phyloP scores from a whole-genome alignment of 2,797 vertebrate species.

The Sylvia borin region DNA sequence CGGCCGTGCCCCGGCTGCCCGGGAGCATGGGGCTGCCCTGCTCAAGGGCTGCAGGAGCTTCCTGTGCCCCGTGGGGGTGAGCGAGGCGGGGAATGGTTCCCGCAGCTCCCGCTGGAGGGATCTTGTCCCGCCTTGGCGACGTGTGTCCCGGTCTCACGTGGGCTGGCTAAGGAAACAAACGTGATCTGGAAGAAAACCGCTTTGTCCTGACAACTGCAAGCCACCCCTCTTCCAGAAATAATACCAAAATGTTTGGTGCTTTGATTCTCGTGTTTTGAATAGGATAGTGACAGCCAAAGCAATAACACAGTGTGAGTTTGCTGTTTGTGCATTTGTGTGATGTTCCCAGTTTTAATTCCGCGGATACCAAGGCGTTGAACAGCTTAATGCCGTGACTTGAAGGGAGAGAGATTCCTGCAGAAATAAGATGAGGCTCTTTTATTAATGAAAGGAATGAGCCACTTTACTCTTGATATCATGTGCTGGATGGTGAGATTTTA shows the following conservation, averaged over 20 bases:
- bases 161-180: neutral
- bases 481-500: neutral
- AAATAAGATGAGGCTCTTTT: neutral
- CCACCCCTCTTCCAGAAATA: neutral
- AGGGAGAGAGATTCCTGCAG: neutral
- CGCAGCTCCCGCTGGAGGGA: neutral
- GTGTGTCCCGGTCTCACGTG: fast-evolving
- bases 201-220: neutral
- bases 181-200: too few relatives aligned
- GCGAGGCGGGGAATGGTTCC: neutral
- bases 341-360: neutral
- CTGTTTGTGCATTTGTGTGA: neutral
- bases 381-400: neutral
- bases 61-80: fast-evolving
- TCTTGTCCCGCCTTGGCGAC: fast-evolving
- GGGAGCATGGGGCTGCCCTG: too few relatives aligned
- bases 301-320: too few relatives aligned
- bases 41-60: fast-evolving
- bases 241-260: neutral
- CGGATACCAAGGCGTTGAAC: neutral
- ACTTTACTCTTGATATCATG: fast-evolving
- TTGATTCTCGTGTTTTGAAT: fast-evolving
- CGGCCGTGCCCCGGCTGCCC: neutral
- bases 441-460: neutral
- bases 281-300: neutral